Percentiles rank a stretch among this genome's conserved stretches.
Conservation (phyloP, 2,113 vertebrate species). For the Smithornis capensis region DNA sequence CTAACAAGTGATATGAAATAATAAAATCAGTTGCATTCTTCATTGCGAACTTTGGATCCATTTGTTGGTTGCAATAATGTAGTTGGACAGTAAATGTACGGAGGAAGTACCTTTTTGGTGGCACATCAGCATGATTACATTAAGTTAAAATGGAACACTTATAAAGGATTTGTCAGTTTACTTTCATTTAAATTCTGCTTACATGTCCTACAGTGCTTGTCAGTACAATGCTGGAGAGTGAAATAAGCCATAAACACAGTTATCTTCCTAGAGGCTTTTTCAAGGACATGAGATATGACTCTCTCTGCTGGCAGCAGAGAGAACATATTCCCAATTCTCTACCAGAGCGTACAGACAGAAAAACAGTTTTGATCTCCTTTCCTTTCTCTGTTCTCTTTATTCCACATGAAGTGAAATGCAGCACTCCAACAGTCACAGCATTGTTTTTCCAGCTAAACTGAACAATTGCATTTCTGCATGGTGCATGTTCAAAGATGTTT, state of each 20-base stretch:
- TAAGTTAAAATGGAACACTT: background rate
- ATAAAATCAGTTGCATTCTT: background rate
- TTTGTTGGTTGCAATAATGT: background rate
- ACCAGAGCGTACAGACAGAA: background rate
- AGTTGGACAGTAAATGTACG: background rate
- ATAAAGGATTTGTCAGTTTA: background rate
- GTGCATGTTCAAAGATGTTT: background rate
- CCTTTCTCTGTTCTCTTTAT: background rate
- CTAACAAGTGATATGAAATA: background rate
- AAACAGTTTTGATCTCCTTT: background rate
- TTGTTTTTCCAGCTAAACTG: background rate
- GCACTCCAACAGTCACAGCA: background rate
- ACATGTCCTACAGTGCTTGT: background rate
- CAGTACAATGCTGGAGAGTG: background rate
- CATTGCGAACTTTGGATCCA: background rate
- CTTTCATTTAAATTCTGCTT: background rate
- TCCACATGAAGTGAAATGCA: background rate
- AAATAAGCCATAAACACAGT: background rate
- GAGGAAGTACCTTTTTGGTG: background rate
- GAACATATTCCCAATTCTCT: background rate
- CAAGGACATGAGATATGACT: background rate
- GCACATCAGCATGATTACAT: background rate
- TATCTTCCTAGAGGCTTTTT: background rate
- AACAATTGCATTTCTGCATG: background rate
- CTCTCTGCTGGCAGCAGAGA: background rate